A percentile compares a stretch with the other conserved stretches of the same genome.
Evolutionary conservation across 2,113 vertebrate species (phyloP).

Genomic region (Podarcis cretensis): DNA sequence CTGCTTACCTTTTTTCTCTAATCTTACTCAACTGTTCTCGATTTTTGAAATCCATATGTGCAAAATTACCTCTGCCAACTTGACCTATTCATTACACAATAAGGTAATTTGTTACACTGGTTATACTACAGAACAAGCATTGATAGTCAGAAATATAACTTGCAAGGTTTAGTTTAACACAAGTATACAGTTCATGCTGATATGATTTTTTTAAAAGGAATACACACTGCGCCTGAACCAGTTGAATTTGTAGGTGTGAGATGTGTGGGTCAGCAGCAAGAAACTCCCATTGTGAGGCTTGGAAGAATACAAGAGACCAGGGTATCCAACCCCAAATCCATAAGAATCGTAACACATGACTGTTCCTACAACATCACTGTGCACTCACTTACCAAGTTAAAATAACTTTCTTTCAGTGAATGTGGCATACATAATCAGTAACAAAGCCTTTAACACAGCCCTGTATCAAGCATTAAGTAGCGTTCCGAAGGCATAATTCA

Average conservation of each 20-base stretch:
- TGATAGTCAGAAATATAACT: conserved; percentile 5
- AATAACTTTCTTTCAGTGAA: neutral
- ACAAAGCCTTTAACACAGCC: neutral
- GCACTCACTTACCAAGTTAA: neutral
- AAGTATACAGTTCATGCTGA: neutral
- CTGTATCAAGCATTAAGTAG: neutral
- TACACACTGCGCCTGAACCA: neutral
- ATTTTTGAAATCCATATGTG: conserved; percentile 25
- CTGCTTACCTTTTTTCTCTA: conserved; percentile 31
- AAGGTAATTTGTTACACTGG: conserved; percentile 39
- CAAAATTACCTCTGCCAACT: conserved; percentile 33
- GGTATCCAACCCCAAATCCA: neutral
- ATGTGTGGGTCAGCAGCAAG: neutral
- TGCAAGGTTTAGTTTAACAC: neutral
- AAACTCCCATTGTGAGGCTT: neutral
- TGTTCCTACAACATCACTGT: neutral
- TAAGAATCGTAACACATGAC: neutral
- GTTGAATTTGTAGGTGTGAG: neutral
- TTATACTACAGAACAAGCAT: conserved; percentile 18
- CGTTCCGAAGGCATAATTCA: neutral
- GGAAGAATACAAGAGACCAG: neutral
- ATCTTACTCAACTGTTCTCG: conserved; percentile 15
- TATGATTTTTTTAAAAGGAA: neutral
- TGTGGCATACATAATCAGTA: neutral
- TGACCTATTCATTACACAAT: conserved; percentile 32